A percentile compares a stretch with the other conserved stretches of the same genome.
Conservation (phyloP, 2,888 invertebrate species). For the Nemotelus nigrinus region DNA sequence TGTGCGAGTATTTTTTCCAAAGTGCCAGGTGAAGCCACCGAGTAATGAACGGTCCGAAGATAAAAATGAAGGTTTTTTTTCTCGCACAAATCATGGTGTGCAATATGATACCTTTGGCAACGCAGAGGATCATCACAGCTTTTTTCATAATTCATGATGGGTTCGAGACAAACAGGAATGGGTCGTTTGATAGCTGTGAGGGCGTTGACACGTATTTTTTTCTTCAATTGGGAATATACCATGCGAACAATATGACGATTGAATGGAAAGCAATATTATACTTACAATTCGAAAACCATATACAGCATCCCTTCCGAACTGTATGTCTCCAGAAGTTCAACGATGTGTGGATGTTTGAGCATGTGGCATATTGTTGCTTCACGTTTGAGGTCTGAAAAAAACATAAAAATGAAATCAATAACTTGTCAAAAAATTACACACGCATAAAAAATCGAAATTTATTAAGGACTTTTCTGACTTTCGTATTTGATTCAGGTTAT, state of each 20-base stretch:
- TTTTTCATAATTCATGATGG: slow-evolving; percentile 44
- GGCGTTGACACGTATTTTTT: too few species aligned
- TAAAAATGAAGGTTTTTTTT: neutral
- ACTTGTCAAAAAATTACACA: neutral
- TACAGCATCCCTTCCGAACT: slow-evolving; percentile 98
- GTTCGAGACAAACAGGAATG: neutral
- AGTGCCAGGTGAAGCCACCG: neutral
- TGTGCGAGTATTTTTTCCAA: neutral
- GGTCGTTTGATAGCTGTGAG: too few species aligned
- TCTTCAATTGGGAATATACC: slow-evolving; percentile 2
- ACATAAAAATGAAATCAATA: slow-evolving; percentile 18
- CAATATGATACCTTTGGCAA: neutral
- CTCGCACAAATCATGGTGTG: neutral
- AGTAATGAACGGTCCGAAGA: too few species aligned
- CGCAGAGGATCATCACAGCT: neutral
- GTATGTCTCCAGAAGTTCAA: slow-evolving; percentile 97
- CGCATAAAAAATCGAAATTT: neutral
- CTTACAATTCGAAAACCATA: slow-evolving; percentile 99
- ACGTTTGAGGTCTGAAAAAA: slow-evolving; percentile 89
- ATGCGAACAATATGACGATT: neutral
- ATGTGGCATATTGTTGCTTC: slow-evolving; percentile 99
- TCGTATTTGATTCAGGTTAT: neutral
- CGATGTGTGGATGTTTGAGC: slow-evolving; percentile 98
- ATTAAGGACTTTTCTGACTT: neutral
- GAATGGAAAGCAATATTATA: slow-evolving; percentile 58